phyloP scores from a whole-genome alignment of 2,888 invertebrate species.

The Lithophane leautieri region DNA sequence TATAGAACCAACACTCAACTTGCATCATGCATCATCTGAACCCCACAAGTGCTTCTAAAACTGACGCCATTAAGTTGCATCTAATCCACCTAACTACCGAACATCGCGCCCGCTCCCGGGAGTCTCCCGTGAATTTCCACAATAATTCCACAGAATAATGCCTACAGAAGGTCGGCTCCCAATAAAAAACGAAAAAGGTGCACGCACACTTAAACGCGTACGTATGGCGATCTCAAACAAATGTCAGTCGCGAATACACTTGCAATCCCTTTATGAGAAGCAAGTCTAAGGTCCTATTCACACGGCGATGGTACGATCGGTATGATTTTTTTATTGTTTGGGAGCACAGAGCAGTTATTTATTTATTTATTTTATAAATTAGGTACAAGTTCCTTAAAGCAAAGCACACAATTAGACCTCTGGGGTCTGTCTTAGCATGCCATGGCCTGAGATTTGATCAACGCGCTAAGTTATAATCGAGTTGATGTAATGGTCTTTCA shows the following conservation, averaged over 20 bases:
- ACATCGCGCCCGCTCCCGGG: not conserved
- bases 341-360: no score
- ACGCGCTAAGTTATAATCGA: no score
- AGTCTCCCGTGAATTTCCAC: slow-evolving; percentile 34
- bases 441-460: no score
- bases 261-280: not conserved
- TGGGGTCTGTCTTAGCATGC: no score
- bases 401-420: no score
- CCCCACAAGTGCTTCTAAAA: not conserved
- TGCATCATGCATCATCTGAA: slow-evolving; percentile 4
- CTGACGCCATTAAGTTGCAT: not conserved
- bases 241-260: not conserved
- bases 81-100: slow-evolving; percentile 18
- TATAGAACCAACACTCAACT: not conserved
- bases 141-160: slow-evolving; percentile 23
- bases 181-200: not conserved
- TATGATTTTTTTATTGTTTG: no score
- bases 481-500: no score
- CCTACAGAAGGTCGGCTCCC: not conserved
- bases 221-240: not conserved
- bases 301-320: no score
- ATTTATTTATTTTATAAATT: no score
- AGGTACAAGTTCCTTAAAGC: no score
- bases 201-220: no score
- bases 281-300: no score